These are phyloP conservation scores for Chalcis sispes DNA, from an alignment of 2,888 invertebrate genomes.

Conservation along the genomic window DNA sequence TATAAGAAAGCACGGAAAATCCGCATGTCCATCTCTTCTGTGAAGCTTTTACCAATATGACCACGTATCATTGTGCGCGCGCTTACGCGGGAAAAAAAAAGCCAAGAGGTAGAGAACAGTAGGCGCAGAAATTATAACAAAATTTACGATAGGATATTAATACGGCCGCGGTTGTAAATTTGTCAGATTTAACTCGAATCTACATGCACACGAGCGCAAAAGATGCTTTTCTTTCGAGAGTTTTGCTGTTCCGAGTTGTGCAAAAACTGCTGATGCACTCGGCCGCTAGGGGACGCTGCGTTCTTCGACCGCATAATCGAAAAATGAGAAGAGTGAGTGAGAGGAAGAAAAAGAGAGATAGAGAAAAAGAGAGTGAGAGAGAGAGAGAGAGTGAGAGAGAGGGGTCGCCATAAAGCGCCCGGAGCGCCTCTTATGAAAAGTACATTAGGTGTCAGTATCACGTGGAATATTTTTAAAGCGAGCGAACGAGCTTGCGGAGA, in stretches of 20 bases:
- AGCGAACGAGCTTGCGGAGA: too few species aligned
- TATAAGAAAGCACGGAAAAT: too few species aligned
- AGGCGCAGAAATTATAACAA: slow-evolving; percentile 5
- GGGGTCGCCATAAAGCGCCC: slow-evolving; percentile 34
- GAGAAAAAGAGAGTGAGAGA: too few species aligned
- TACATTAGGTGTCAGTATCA: slow-evolving; percentile 46
- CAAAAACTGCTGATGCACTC: too few species aligned
- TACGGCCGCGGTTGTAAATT: slow-evolving; percentile 2
- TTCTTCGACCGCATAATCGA: slow-evolving; percentile 34
- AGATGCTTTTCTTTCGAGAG: too few species aligned
- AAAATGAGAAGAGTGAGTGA: slow-evolving; percentile 44
- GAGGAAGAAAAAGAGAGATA: too few species aligned
- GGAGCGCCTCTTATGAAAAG: slow-evolving; percentile 43
- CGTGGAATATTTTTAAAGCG: slow-evolving; percentile 30
- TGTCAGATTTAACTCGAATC: neutral
- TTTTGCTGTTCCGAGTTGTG: too few species aligned
- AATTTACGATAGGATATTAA: slow-evolving; percentile 26
- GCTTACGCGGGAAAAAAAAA: neutral
- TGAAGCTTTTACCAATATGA: neutral
- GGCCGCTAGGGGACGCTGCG: too few species aligned
- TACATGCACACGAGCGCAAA: neutral
- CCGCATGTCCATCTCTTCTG: slow-evolving; percentile 8
- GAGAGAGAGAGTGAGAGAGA: too few species aligned
- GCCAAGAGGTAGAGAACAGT: neutral
- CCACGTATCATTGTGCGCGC: neutral